These are phyloP conservation scores for Macrosteles quadrilineatus DNA, from an alignment of 1,140 invertebrate genomes.

Conservation along the genomic window DNA sequence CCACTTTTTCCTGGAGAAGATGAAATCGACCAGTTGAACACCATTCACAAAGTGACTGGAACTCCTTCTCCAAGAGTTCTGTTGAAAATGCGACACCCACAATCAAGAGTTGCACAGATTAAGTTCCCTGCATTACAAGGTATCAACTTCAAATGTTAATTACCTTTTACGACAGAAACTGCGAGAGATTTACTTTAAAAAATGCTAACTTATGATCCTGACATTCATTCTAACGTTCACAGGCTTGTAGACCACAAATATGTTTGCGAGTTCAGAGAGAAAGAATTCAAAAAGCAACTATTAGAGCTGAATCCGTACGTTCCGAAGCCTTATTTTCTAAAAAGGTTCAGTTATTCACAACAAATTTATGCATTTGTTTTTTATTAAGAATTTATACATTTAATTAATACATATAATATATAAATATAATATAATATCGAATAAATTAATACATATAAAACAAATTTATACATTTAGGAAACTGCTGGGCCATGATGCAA, in stretches of 20 bases:
- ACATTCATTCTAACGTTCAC: conserved; percentile 57
- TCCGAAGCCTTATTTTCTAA: no score
- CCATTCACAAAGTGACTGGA: conserved; percentile 65
- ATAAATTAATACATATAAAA: no score
- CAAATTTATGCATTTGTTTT: no score
- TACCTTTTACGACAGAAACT: conserved; percentile 55
- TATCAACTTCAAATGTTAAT: conserved; percentile 54
- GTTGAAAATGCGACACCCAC: conserved; percentile 59
- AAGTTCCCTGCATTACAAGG: conserved; percentile 57
- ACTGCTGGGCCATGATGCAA: no score
- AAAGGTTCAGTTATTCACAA: no score
- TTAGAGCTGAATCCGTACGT: no score
- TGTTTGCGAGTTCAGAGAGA: conserved; percentile 52
- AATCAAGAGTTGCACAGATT: conserved; percentile 53
- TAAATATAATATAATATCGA: no score
- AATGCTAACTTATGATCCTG: conserved; percentile 66
- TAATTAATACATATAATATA: no score
- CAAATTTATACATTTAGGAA: no score
- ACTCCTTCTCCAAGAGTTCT: conserved; percentile 58
- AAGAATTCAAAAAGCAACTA: not conserved
- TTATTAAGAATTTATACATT: no score
- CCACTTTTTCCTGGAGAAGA: conserved; percentile 69
- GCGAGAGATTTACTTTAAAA: conserved; percentile 58
- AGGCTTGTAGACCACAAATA: conserved; percentile 61
- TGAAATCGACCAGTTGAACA: conserved; percentile 67